phyloP scores from a whole-genome alignment of 2,888 invertebrate species.

The Lamellibrachia columna region DNA sequence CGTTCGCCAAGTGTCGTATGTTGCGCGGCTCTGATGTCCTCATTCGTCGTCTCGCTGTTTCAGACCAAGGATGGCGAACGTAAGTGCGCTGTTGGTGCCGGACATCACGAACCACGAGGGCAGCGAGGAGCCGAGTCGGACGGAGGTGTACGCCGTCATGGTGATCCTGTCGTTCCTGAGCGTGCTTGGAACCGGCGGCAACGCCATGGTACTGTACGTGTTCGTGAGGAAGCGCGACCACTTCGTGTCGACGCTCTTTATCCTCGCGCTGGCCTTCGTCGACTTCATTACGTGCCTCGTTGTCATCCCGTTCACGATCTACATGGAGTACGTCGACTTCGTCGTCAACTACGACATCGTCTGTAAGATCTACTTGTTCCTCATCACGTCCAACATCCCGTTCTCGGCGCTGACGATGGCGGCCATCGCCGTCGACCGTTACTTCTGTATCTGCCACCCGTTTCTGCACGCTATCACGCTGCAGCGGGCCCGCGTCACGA shows the following conservation, averaged over 20 bases:
- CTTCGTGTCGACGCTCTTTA: constrained; percentile 61
- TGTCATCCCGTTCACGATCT: constrained; percentile 56
- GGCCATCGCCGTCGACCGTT: constrained; percentile 50
- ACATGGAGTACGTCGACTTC: constrained; percentile 54
- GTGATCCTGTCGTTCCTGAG: constrained; percentile 52
- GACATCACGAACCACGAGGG: constrained; percentile 6
- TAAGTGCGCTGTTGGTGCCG: neutral
- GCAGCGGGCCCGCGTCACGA: constrained; percentile 40
- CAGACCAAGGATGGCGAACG: neutral
- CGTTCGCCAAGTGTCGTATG: neutral
- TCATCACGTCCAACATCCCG: constrained; percentile 55
- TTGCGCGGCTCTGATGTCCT: neutral
- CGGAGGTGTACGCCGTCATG: constrained; percentile 47
- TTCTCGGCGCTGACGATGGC: constrained; percentile 60
- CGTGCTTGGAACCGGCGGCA: constrained; percentile 58
- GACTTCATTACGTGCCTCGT: constrained; percentile 59
- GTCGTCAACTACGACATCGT: constrained; percentile 48
- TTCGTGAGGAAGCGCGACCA: constrained; percentile 56
- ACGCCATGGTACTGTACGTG: constrained; percentile 61
- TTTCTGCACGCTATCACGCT: constrained; percentile 55
- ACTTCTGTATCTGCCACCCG: constrained; percentile 57
- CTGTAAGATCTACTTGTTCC: constrained; percentile 57
- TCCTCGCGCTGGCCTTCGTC: constrained; percentile 56
- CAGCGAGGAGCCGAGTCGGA: neutral
- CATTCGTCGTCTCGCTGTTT: neutral